Percentiles rank a stretch among this genome's conserved stretches.
Evolutionary conservation across 2,888 invertebrate species (phyloP).

Genomic region (Apodemia duryi): DNA sequence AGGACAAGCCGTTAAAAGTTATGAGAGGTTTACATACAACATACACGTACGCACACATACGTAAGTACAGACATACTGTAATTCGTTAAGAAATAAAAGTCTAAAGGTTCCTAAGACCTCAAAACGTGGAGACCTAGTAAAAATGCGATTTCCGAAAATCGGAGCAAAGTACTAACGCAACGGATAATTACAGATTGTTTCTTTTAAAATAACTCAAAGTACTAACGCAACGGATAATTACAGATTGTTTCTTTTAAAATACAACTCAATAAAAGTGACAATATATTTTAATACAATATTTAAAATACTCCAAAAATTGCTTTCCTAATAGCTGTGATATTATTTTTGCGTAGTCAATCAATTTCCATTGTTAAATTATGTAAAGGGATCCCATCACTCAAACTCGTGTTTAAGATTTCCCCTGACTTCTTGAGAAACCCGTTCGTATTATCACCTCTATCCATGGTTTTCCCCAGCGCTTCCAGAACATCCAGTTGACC

Average conservation of each 20-base stretch:
- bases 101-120: too few relatives aligned
- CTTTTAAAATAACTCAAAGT: background rate
- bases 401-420: background rate
- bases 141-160: too few relatives aligned
- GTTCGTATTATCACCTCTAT: constrained; percentile 43
- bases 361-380: constrained; percentile 17
- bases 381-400: constrained; percentile 25
- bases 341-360: constrained; percentile 35
- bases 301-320: constrained; percentile 32
- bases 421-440: constrained; percentile 36
- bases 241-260: background rate
- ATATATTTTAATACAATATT: background rate
- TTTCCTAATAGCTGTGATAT: constrained; percentile 24
- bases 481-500: constrained; percentile 59
- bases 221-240: too few relatives aligned
- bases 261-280: background rate
- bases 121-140: too few relatives aligned
- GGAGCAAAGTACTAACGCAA: background rate
- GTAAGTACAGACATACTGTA: too few relatives aligned
- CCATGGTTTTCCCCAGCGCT: constrained; percentile 45
- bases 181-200: too few relatives aligned
- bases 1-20: too few relatives aligned
- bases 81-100: too few relatives aligned
- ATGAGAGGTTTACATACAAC: too few relatives aligned
- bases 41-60: too few relatives aligned